Evolutionary conservation across 2,113 vertebrate genomes (phyloP), one percentile per base, ranked within the genome.

Genomic region (Neofelis nebulosa): DNA sequence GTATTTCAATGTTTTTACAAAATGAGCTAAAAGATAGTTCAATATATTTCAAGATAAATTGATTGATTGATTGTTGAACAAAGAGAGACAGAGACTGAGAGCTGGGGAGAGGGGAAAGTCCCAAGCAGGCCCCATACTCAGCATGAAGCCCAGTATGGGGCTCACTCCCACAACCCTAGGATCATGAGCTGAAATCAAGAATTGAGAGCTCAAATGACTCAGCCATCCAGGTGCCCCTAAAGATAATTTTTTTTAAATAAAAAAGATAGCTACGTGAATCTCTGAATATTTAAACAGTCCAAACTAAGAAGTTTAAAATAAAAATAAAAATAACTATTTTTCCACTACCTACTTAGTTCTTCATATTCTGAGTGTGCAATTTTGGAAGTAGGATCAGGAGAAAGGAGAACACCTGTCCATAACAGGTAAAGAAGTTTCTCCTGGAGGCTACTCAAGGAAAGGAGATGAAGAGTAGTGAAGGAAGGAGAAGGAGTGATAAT

Each of bases 291-390:
- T 50, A 80, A 80, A 69, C 7, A 87, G 16, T 50, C 8, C 33
- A 95, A 89, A n/a, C 27, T 76, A 90, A 76, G 27, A 74, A 33
- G 21, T 65, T 94, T 89, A 33, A 89, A 94, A 52, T 89, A 31
- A 89, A 80, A 81, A 63, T 8, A 48, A 50, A 89, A 63, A 73
- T 63, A 31, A 33, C 57, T 13, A 5, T 65, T 82, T 79, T 65
- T n/a, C 29, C 12, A 18, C 23, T 31, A 19, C 4, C 52, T 69
- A 29, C 10, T 29, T 19, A 76, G 27, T 76, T 82, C 33, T 94
- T 76, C 31, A n/a, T 29, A n/a, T 48, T 74, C 80, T 27, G 50
- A 3, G 4, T 48, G 69, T 36, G 7, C 23, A 80, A 2, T 80
- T 57, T 88, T 38, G n/a, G 73, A 80, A 88, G 63, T 7, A 88